Base-by-base conservation (phyloP, 2,888 invertebrate species). In the Taenaris catops region DNA sequence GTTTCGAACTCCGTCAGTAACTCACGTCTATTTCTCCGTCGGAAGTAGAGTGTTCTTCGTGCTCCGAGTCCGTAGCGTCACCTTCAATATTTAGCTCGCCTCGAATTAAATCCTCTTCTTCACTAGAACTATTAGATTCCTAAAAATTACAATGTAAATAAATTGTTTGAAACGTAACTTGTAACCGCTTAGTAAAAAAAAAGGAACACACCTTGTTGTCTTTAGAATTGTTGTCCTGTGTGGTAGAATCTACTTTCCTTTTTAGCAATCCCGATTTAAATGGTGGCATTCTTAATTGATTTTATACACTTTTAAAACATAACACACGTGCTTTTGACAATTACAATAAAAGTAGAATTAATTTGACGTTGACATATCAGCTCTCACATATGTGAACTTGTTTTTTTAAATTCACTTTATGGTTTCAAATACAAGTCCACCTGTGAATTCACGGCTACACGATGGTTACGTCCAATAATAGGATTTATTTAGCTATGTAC, bases 1-100 rank as follows among this genome's bases (percentile, higher is more conserved):
- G n/a, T n/a, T n/a, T n/a, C n/a, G n/a, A n/a, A n/a, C n/a, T n/a
- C n/a, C n/a, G n/a, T n/a, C n/a, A n/a, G n/a, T 18, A 4, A 45
- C 49, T 78, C 46, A 88, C 89, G 55, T 88, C 88, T 49, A 59
- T 63, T 53, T 86, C 79, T 9, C 66, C 65, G 29, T 88, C 76
- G 2, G 84, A 76, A 6, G 58, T 58, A 5, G 68, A 72, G n/a
- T 58, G 55, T 41, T 83, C 86, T 32, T 75, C 81, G n/a, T 58
- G 59, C 34, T 83, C 83, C 0, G 83, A 78, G 49, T 83, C 81
- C 1, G 79, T 68, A 1, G 58, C 63, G 28, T 81, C 83, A 1
- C 53, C 65, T 0, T 52, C 66, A 1, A 46, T 55, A 12, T 72
- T 63, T 31, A 83, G 38, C 8, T 62, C 59, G 5, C 71, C 71